These are phyloP conservation scores for Tachyglossus aculeatus DNA, from an alignment of 2,797 vertebrate genomes.

Conservation along the genomic window DNA sequence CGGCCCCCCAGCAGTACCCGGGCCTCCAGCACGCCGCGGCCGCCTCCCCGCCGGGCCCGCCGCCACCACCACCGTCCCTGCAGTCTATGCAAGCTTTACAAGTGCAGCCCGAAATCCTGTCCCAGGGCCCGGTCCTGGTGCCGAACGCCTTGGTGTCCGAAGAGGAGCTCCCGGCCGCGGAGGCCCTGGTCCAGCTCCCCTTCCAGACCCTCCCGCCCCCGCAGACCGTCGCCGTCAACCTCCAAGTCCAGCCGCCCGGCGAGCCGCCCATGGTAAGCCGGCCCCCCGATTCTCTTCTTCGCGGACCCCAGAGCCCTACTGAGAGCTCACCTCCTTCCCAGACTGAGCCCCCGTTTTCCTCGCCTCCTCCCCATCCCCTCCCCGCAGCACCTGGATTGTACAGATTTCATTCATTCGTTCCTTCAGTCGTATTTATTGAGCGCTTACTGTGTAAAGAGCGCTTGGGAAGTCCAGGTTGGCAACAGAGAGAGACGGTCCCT, in stretches of 20 bases:
- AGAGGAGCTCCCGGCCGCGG: conserved; percentile 85
- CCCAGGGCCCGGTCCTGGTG: conserved; percentile 84
- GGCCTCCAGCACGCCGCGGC: conserved; percentile 68
- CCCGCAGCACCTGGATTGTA: too few relatives aligned
- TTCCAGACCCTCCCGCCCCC: conserved; percentile 88
- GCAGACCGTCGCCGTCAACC: conserved; percentile 91
- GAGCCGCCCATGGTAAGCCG: conserved; percentile 79
- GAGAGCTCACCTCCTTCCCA: conserved; percentile 28
- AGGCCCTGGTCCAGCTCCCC: conserved; percentile 87
- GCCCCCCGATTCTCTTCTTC: conserved; percentile 59
- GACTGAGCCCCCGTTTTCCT: too few relatives aligned
- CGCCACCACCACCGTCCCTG: conserved; percentile 76
- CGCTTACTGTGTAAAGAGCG: too few relatives aligned
- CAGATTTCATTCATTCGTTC: too few relatives aligned
- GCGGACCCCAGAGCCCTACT: conserved; percentile 43
- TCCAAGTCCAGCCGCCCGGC: conserved; percentile 84
- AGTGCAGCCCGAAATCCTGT: conserved; percentile 85
- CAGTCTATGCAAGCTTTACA: conserved; percentile 84
- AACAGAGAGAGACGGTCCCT: too few relatives aligned
- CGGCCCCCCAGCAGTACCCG: conserved; percentile 78
- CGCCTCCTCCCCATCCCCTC: too few relatives aligned
- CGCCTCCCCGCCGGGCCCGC: conserved; percentile 77
- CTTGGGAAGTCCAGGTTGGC: too few relatives aligned
- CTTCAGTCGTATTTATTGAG: too few relatives aligned
- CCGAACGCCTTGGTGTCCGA: conserved; percentile 84